Evolutionary conservation across 1,140 invertebrate genomes (phyloP).

Genomic region (Pachyrhynchus sulphureomaculatus): DNA sequence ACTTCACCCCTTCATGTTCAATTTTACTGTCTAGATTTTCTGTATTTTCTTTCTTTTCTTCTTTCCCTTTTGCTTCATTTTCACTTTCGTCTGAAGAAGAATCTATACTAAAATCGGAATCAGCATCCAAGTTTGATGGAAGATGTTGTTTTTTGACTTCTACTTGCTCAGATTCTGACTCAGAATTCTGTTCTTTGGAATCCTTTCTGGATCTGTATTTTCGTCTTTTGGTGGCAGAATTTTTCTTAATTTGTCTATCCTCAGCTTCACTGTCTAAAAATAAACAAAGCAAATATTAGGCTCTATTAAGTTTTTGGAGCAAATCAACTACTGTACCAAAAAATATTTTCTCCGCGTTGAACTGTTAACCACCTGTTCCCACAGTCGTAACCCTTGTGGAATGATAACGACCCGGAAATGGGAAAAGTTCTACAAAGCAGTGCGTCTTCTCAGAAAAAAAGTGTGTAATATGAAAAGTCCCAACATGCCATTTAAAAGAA

Average conservation of each 20-base stretch:
- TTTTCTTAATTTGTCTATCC: slow-evolving; percentile 37
- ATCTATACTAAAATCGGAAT: slow-evolving; percentile 68
- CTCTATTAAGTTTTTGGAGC: too few species aligned
- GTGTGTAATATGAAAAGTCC: too few species aligned
- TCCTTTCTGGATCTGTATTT: slow-evolving; percentile 41
- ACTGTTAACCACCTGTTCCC: too few species aligned
- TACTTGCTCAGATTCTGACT: slow-evolving; percentile 55
- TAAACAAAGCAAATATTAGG: not conserved
- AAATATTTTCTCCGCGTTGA: too few species aligned
- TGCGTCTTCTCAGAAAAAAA: not conserved
- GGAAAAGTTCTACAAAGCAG: not conserved
- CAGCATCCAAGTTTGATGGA: slow-evolving; percentile 65
- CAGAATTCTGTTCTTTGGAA: slow-evolving; percentile 42
- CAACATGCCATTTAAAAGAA: too few species aligned
- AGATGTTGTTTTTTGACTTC: slow-evolving; percentile 54
- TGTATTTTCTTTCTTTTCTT: slow-evolving; percentile 32
- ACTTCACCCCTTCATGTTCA: slow-evolving; percentile 35
- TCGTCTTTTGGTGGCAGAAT: slow-evolving; percentile 23
- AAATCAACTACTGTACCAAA: too few species aligned
- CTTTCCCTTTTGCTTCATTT: slow-evolving; percentile 37
- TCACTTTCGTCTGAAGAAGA: slow-evolving; percentile 56
- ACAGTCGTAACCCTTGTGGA: too few species aligned
- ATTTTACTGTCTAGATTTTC: slow-evolving; percentile 32
- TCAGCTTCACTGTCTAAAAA: slow-evolving; percentile 29
- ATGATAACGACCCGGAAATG: not conserved